phyloP scores from a whole-genome alignment of 2,797 vertebrate species.

The Phylloscopus collybita region DNA sequence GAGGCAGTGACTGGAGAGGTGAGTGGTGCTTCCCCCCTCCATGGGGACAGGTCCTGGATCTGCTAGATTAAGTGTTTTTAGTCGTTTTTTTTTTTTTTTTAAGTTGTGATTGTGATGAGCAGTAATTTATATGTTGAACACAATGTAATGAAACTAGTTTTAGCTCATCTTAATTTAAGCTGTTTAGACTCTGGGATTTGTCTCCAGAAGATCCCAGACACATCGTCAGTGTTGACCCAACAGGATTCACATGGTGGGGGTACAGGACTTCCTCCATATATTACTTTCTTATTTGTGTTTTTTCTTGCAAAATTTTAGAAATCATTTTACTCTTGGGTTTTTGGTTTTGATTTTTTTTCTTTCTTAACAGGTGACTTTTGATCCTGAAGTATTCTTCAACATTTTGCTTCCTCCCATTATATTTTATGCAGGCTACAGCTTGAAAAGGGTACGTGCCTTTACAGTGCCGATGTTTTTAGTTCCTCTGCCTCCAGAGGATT shows the following conservation, averaged over 20 bases:
- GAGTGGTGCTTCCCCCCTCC: not conserved
- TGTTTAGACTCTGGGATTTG: not conserved
- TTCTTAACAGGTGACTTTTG: conserved; percentile 92
- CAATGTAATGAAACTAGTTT: not conserved
- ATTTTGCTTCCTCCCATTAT: conserved; percentile 98
- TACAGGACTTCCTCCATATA: not conserved
- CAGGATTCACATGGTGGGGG: not conserved
- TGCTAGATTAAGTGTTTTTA: conserved; percentile 56
- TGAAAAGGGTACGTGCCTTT: conserved; percentile 90
- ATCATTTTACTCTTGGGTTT: not conserved
- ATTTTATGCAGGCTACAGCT: conserved; percentile 98
- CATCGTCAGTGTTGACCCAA: fast-evolving
- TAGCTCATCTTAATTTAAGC: not conserved
- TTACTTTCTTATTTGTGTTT: not conserved
- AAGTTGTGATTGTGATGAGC: not conserved
- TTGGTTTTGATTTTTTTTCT: not conserved
- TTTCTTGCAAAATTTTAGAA: not conserved
- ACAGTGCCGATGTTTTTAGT: not conserved
- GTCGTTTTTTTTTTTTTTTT: not conserved
- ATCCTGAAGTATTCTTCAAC: conserved; percentile 99
- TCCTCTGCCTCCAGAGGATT: conserved; percentile 44
- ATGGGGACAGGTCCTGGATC: fast-evolving
- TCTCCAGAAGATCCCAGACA: not conserved
- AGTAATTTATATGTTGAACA: not conserved
- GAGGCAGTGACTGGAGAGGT: not conserved